These are phyloP conservation scores for Calcarius lapponicus DNA, from an alignment of 2,797 vertebrate genomes.

Conservation along the genomic window DNA sequence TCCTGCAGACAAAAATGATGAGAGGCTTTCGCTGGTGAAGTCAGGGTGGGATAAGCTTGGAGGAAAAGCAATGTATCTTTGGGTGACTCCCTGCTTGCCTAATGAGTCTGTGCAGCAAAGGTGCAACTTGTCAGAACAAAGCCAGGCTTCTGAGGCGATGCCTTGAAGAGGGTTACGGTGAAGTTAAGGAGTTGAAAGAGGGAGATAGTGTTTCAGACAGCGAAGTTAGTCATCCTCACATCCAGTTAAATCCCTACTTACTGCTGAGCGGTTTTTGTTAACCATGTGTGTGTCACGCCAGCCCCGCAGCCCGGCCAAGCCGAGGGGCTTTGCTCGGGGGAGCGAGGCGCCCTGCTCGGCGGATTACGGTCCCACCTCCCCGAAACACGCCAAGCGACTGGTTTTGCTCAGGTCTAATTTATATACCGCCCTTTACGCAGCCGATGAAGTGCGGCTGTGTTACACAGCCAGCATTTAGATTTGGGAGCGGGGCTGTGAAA, in stretches of 20 bases:
- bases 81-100: constrained; percentile 26
- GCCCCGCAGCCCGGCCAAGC: neutral
- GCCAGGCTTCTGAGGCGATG: neutral
- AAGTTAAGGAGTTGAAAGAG: constrained; percentile 39
- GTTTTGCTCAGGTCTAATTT: constrained; percentile 26
- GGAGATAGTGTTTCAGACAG: constrained; percentile 37
- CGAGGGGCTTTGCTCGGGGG: neutral
- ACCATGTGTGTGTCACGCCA: neutral
- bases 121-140: constrained; percentile 47
- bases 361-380: neutral
- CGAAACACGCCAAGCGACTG: neutral
- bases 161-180: neutral
- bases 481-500: neutral
- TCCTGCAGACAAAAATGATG: constrained; percentile 5
- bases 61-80: neutral
- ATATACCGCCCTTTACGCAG: neutral
- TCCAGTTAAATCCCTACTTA: neutral
- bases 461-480: neutral
- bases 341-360: neutral
- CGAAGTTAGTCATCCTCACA: constrained; percentile 30
- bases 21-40: neutral
- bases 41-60: constrained; percentile 8
- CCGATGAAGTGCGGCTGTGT: neutral
- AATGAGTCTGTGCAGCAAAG: neutral
- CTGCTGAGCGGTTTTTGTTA: neutral